These are phyloP conservation scores for Grammomys surdaster DNA, from an alignment of 2,113 vertebrate species.

Conservation along the genomic window DNA sequence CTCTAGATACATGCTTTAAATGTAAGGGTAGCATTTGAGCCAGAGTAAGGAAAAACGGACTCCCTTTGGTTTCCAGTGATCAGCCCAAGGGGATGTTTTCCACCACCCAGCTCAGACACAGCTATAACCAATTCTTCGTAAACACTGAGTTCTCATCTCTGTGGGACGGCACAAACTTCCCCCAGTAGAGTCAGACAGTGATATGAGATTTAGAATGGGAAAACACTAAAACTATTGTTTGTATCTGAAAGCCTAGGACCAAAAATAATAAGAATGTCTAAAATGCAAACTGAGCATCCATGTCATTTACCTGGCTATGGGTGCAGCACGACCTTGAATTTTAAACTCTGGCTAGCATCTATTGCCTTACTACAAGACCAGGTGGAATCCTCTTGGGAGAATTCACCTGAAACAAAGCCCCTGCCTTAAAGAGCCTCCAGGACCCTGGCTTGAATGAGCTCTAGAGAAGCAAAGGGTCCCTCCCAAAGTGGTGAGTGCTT, in stretches of 20 bases:
- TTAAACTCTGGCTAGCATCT: constrained; percentile 83
- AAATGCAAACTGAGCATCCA: not conserved
- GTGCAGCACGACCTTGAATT: constrained; percentile 64
- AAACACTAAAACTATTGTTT: constrained; percentile 54
- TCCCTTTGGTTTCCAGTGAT: constrained; percentile 50
- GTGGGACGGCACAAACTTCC: not conserved
- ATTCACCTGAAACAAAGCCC: constrained; percentile 66
- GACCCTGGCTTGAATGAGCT: constrained; percentile 37
- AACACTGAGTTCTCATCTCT: constrained; percentile 60
- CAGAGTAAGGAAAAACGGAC: not conserved
- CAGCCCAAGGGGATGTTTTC: constrained; percentile 70
- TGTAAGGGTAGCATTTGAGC: constrained; percentile 12
- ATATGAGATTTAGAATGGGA: not conserved
- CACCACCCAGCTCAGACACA: constrained; percentile 60
- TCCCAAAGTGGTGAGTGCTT: not conserved
- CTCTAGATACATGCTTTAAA: constrained; percentile 42
- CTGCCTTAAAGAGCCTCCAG: constrained; percentile 16
- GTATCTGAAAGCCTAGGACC: constrained; percentile 34
- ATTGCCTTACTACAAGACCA: constrained; percentile 60
- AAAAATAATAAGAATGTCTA: constrained; percentile 60
- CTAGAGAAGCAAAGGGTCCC: not conserved
- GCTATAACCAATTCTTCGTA: constrained; percentile 33
- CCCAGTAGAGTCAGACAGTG: not conserved
- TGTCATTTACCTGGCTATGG: constrained; percentile 68
- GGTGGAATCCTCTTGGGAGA: constrained; percentile 80